Conservation (phyloP, 2,797 vertebrate species). For the Hozukius guyotensis region DNA sequence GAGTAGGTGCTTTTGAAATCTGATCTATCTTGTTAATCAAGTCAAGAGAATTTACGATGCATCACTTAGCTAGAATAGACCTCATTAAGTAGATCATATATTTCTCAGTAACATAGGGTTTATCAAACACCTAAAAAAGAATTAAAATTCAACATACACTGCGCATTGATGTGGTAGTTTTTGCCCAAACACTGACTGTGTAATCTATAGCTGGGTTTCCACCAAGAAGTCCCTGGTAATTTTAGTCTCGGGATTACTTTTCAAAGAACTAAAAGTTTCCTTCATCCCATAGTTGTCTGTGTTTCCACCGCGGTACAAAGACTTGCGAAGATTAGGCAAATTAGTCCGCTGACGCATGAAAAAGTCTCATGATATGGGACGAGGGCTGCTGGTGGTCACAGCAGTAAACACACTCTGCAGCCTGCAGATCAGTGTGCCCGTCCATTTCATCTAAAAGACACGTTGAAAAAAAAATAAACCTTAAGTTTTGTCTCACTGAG, state of each 20-base stretch:
- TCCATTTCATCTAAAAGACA: too few relatives aligned
- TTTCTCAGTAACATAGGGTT: not conserved
- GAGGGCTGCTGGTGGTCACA: not conserved
- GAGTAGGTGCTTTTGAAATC: constrained; percentile 12
- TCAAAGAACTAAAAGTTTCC: too few relatives aligned
- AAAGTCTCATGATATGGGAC: too few relatives aligned
- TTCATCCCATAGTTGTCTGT: too few relatives aligned
- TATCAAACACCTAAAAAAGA: not conserved
- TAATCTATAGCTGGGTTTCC: not conserved
- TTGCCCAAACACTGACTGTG: not conserved
- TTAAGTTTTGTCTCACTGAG: not conserved
- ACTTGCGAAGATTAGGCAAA: not conserved
- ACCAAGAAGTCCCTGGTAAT: not conserved
- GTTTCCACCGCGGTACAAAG: too few relatives aligned
- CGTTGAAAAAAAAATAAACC: too few relatives aligned
- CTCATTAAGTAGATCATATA: not conserved
- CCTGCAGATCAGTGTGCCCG: too few relatives aligned
- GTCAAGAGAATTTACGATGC: not conserved
- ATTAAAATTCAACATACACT: not conserved
- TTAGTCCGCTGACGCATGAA: not conserved
- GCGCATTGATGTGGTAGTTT: not conserved
- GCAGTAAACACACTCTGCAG: not conserved
- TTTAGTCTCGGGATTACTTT: not conserved
- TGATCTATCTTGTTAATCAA: constrained; percentile 5
- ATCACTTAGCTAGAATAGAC: not conserved